Evolutionary conservation across 2,888 invertebrate species (phyloP).

Genomic region (Caenorhabditis sp.): DNA sequence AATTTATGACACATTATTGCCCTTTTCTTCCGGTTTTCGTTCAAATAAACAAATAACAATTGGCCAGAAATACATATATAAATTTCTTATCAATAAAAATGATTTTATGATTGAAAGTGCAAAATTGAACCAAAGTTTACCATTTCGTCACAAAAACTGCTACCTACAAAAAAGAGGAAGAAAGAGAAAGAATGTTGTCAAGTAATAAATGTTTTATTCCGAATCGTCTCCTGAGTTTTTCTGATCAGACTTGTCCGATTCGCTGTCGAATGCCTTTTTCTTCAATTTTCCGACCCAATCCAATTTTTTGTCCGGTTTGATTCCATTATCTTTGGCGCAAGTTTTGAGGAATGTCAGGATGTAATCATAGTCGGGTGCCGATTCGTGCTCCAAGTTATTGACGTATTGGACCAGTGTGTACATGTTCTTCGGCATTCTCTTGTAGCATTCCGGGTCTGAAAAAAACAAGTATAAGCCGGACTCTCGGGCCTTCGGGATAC

Average conservation of each 20-base stretch:
- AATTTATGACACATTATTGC: too few species aligned
- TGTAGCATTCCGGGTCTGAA: slow-evolving; percentile 12
- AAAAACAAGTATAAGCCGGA: too few species aligned
- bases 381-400: slow-evolving; percentile 28
- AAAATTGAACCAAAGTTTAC: too few species aligned
- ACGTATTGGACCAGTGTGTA: slow-evolving; percentile 11
- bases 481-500: too few species aligned
- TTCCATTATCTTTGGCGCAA: slow-evolving; percentile 17
- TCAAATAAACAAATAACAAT: too few species aligned
- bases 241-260: slow-evolving; percentile 9
- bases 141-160: too few species aligned
- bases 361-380: slow-evolving; percentile 29
- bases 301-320: slow-evolving; percentile 25
- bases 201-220: not conserved
- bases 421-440: slow-evolving; percentile 13
- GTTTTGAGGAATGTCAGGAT: slow-evolving; percentile 26
- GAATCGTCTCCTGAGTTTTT: not conserved
- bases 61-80: too few species aligned
- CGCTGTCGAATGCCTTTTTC: slow-evolving; percentile 28
- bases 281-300: slow-evolving; percentile 45
- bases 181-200: too few species aligned
- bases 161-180: too few species aligned
- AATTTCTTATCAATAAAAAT: too few species aligned
- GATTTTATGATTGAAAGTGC: too few species aligned
- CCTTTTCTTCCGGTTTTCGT: too few species aligned